Evolutionary conservation across 2,113 vertebrate species (phyloP), one percentile per base, ranked within the genome.

Genomic region (Rhinichthys klamathensis): DNA sequence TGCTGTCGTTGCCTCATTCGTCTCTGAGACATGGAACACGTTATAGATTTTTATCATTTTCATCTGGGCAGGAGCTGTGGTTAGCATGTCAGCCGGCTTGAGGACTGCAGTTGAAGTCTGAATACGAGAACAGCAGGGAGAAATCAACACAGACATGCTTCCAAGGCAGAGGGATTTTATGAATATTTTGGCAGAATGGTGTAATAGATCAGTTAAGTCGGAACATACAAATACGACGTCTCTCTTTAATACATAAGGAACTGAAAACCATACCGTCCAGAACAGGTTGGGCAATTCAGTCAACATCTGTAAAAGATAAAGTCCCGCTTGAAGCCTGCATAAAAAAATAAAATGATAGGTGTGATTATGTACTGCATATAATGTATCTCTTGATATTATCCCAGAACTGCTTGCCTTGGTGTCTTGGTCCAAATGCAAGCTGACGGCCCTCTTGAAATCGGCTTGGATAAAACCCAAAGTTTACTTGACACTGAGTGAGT

Each of bases 1-100:
- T 86, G 83, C 91, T 81, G 89, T 89, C 91, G 86, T 85, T 91
- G 91, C 91, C 90, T 91, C 89, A 88, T 92, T 93, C 91, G 90
- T 87, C 51, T 92, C 88, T 90, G 91, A 83, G 83, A 91, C 90
- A 82, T 91, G 90, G 92, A 91, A 90, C 90, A 83, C 82, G 90
- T 84, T 88, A 82, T 82, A 44, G 88, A 88, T 88, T 89, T n/a
- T 92, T 79, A 83, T 82, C 21, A 87, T 91, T 90, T 80, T 86
- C 63, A 85, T 67, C 72, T 88, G 88, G 81, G 54, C 27, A 83
- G 76, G 38, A 87, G 67, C 60, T 23, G 51, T 41, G 80, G 69
- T 87, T 87, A 84, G 41, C 76, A 38, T 82, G 72, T 86, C 72
- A 86, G 60, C 12, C 12, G 46, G 21, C 32, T 84, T 84, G 65